Evolutionary conservation across 2,888 invertebrate species (phyloP).

Genomic region (Phymatocera aterrima): DNA sequence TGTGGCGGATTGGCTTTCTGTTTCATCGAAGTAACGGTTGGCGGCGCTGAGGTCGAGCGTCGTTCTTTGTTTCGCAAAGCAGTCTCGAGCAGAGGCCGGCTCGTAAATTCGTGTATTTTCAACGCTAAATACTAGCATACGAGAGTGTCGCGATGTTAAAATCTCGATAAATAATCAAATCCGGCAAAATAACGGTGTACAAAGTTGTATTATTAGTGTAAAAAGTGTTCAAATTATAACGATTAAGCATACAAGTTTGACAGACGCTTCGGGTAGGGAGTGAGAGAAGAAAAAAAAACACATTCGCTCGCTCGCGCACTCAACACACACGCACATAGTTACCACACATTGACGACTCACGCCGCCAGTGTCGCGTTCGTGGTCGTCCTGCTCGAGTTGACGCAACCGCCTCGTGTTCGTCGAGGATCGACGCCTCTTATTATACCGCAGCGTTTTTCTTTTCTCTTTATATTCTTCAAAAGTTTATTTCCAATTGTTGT

Average conservation of each 20-base stretch:
- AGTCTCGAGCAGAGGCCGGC: slow-evolving; percentile 62
- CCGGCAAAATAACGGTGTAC: neutral
- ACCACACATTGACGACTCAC: slow-evolving; percentile 38
- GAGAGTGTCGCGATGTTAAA: slow-evolving; percentile 48
- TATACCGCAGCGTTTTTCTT: neutral
- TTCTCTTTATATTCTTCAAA: neutral
- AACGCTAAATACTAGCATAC: slow-evolving; percentile 42
- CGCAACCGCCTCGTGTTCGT: slow-evolving; percentile 34
- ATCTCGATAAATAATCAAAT: slow-evolving; percentile 44
- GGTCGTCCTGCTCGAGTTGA: slow-evolving; percentile 31
- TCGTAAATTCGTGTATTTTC: slow-evolving; percentile 53
- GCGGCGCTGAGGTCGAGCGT: slow-evolving; percentile 66
- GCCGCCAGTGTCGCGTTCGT: slow-evolving; percentile 29
- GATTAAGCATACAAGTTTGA: slow-evolving; percentile 20
- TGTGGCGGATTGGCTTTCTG: slow-evolving; percentile 38
- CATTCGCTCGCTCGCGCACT: slow-evolving; percentile 44
- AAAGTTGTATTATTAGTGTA: slow-evolving; percentile 16
- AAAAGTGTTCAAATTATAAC: slow-evolving; percentile 35
- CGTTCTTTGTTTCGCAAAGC: slow-evolving; percentile 71
- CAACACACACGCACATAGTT: neutral
- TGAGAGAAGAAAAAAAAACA: slow-evolving; percentile 51
- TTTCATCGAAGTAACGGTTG: slow-evolving; percentile 49
- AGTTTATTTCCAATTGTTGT: no score
- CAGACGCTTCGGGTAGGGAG: slow-evolving; percentile 50
- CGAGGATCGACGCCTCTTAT: neutral